phyloP scores from a whole-genome alignment of 37 sponge, comb jelly and placozoan species.

The Ephydatia muelleri region DNA sequence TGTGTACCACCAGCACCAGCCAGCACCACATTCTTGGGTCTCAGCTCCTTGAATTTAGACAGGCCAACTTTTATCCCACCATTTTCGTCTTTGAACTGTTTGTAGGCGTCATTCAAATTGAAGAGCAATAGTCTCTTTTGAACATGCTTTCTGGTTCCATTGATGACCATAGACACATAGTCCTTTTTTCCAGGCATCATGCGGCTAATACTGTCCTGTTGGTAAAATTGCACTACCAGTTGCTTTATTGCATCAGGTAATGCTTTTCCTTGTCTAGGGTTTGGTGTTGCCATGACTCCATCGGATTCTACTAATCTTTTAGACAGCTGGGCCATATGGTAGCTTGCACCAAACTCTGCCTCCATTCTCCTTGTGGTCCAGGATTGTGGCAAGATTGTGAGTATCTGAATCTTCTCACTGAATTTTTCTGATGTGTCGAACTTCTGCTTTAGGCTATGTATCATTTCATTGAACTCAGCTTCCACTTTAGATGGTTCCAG shows the following conservation, averaged over 20 bases:
- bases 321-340: constrained; percentile 19
- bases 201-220: constrained; percentile 28
- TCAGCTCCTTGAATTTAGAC: constrained; percentile 56
- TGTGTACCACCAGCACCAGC: constrained; percentile 65
- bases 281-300: constrained; percentile 36
- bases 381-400: no score
- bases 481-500: no score
- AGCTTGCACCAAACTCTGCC: not conserved
- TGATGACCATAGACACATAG: constrained; percentile 17
- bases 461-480: no score
- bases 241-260: constrained; percentile 15
- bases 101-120: constrained; percentile 49
- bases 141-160: not conserved
- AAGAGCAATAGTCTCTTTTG: constrained; percentile 49
- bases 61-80: constrained; percentile 41
- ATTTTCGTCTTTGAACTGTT: constrained; percentile 30
- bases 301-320: constrained; percentile 27
- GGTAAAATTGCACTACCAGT: constrained; percentile 27
- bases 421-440: no score
- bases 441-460: no score
- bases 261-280: constrained; percentile 10
- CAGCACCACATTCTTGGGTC: constrained; percentile 49
- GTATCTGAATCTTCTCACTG: no score
- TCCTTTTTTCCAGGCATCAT: constrained; percentile 68
- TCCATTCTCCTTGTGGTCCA: no score